These are phyloP conservation scores for Antheraea pernyi DNA, from an alignment of 1,140 invertebrate genomes.

Conservation along the genomic window DNA sequence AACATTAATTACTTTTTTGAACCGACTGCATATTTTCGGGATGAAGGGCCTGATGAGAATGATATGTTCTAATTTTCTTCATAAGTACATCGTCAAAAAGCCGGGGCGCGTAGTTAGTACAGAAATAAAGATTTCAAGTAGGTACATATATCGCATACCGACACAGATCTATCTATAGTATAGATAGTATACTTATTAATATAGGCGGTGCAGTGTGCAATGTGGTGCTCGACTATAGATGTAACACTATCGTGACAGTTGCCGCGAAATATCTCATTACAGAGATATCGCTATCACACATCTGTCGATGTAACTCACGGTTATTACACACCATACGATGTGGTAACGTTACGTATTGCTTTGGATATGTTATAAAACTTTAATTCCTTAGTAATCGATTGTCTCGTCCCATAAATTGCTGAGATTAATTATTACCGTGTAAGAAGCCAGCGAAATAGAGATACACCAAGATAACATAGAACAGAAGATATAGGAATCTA, in stretches of 20 bases:
- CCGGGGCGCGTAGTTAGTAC: neutral
- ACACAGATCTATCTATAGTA: constrained; percentile 14
- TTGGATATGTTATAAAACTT: neutral
- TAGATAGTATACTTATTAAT: no score
- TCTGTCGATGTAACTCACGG: constrained; percentile 34
- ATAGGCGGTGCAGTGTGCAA: neutral
- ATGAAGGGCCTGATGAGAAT: no score
- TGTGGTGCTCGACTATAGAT: constrained; percentile 9
- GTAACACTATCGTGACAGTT: constrained; percentile 15
- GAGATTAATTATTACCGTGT: no score
- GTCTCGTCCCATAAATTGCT: neutral
- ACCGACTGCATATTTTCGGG: no score
- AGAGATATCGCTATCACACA: constrained; percentile 50
- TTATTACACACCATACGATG: constrained; percentile 6
- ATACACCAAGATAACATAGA: no score
- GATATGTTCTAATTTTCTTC: no score
- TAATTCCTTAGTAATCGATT: neutral
- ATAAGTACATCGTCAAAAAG: no score
- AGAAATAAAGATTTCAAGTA: neutral
- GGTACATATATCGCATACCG: neutral
- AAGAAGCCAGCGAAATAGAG: no score
- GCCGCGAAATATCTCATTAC: constrained; percentile 45
- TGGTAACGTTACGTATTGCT: neutral
- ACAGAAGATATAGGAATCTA: no score
- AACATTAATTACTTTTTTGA: no score